These are phyloP conservation scores for Oryzias celebensis DNA, from an alignment of 2,113 vertebrate species.

Conservation along the genomic window DNA sequence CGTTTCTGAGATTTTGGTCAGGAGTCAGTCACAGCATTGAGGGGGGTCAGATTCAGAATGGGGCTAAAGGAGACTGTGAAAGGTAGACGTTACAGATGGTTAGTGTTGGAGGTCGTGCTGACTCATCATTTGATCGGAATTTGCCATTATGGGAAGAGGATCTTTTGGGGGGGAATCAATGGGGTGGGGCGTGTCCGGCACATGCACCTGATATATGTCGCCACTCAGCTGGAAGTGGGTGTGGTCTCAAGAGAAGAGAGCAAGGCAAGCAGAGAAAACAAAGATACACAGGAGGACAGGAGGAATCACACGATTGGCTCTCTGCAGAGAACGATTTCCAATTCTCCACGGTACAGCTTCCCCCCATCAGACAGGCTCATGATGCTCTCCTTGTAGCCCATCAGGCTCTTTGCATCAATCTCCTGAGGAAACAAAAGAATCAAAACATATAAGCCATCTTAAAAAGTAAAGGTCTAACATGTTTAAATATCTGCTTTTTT, in stretches of 20 bases:
- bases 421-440: constrained; percentile 73
- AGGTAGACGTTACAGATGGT: too few species aligned
- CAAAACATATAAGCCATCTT: not conserved
- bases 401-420: constrained; percentile 85
- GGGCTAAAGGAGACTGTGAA: too few species aligned
- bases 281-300: constrained; percentile 31
- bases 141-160: constrained; percentile 30
- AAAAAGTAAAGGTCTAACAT: not conserved
- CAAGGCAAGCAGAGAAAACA: constrained; percentile 55
- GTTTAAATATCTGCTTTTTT: not conserved
- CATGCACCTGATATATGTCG: constrained; percentile 76
- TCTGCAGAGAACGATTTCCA: constrained; percentile 93
- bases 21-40: constrained; percentile 50
- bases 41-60: constrained; percentile 2
- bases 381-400: constrained; percentile 90
- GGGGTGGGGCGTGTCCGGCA: constrained; percentile 52
- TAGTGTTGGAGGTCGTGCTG: constrained; percentile 26
- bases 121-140: constrained; percentile 62
- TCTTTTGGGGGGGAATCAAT: not conserved
- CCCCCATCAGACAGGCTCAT: constrained; percentile 93
- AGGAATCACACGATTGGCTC: constrained; percentile 84
- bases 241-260: constrained; percentile 48
- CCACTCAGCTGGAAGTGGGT: constrained; percentile 66
- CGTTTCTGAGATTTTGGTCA: constrained; percentile 21
- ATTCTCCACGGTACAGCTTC: constrained; percentile 92